phyloP scores from a whole-genome alignment of 2,797 vertebrate genomes.

The Glyptemys insculpta region DNA sequence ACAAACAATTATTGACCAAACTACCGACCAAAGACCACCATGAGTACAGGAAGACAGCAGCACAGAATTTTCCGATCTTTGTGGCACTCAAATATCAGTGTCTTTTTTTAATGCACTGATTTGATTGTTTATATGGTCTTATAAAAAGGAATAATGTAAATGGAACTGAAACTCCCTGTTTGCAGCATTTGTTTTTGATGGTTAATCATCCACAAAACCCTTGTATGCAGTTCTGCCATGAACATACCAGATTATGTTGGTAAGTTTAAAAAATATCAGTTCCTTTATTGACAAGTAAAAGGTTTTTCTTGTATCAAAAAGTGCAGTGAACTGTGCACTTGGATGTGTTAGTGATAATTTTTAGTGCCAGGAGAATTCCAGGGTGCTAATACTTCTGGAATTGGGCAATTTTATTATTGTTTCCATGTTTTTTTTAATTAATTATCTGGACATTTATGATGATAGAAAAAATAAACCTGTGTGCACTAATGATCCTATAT shows the following conservation, averaged over 20 bases:
- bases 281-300: not conserved
- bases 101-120: not conserved
- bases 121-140: not conserved
- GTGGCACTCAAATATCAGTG: not conserved
- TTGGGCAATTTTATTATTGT: not conserved
- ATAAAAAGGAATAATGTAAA: not conserved
- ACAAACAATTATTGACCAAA: constrained; percentile 14
- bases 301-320: not conserved
- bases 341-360: not conserved
- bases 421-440: not conserved
- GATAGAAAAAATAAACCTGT: not conserved
- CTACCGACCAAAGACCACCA: not conserved
- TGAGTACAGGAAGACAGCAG: not conserved
- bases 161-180: not conserved
- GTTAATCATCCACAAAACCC: not conserved
- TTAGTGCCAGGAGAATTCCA: not conserved
- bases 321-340: not conserved
- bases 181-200: not conserved
- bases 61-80: not conserved
- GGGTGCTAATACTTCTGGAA: not conserved
- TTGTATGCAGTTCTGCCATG: not conserved
- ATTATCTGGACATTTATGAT: not conserved
- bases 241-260: not conserved
- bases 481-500: not conserved
- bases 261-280: not conserved